Percentiles rank a stretch among this genome's conserved stretches.
Evolutionary conservation across 2,797 vertebrate species (phyloP).

Genomic region (Serranus cabrilla): DNA sequence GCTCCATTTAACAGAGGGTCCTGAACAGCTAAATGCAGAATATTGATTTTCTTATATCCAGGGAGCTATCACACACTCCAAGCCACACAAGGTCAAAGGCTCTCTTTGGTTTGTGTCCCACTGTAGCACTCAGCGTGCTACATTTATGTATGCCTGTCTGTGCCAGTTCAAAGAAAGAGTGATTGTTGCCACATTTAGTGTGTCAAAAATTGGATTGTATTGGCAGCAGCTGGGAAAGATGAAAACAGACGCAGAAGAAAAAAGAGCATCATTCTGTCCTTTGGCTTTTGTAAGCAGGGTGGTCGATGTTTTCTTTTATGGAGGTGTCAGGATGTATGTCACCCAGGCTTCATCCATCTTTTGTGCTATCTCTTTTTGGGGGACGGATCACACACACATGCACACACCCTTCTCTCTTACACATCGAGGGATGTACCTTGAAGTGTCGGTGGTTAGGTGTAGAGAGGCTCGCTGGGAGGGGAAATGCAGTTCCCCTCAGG

Average conservation of each 20-base stretch:
- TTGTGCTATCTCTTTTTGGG: constrained; percentile 46
- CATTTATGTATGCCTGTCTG: constrained; percentile 51
- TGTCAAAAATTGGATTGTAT: constrained; percentile 71
- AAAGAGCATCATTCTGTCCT: constrained; percentile 60
- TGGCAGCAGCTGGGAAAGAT: constrained; percentile 45
- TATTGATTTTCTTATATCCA: constrained; percentile 79
- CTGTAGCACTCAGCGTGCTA: constrained; percentile 43
- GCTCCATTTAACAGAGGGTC: constrained; percentile 66
- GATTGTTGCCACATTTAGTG: constrained; percentile 72
- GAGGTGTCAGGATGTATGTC: constrained; percentile 75
- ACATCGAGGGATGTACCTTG: constrained; percentile 31
- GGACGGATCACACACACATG: constrained; percentile 21
- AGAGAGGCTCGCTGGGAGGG: constrained; percentile 36
- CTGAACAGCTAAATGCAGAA: constrained; percentile 72
- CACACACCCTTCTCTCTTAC: constrained; percentile 10
- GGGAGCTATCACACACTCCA: constrained; percentile 65
- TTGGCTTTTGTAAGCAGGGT: constrained; percentile 66
- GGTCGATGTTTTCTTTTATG: constrained; percentile 79
- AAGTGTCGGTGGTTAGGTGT: constrained; percentile 19
- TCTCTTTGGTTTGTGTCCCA: constrained; percentile 47
- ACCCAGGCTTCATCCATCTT: constrained; percentile 66
- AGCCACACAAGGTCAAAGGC: constrained; percentile 79
- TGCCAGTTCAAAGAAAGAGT: constrained; percentile 58
- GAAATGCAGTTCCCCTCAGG: constrained; percentile 46
- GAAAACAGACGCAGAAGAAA: constrained; percentile 10